Conservation (phyloP, 2,113 vertebrate genomes). For the Nettapus auritus region DNA sequence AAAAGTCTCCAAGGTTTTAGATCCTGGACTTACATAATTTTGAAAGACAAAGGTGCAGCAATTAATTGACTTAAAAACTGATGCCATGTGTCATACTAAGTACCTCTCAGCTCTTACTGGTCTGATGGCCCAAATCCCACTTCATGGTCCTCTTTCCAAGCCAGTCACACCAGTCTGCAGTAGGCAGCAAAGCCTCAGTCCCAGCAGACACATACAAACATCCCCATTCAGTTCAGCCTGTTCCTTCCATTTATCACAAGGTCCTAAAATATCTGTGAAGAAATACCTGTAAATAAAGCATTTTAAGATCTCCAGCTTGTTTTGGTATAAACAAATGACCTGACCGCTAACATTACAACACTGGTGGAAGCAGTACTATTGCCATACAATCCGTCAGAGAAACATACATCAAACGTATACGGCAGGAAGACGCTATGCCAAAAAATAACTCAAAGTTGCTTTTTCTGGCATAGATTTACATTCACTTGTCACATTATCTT, state of each 20-base stretch:
- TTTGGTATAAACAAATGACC: conserved; percentile 57
- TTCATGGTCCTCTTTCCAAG: not conserved
- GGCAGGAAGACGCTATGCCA: conserved; percentile 45
- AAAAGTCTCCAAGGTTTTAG: not conserved
- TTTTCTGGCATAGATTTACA: conserved; percentile 88
- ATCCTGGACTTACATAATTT: not conserved
- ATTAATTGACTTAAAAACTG: not conserved
- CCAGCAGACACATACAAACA: not conserved
- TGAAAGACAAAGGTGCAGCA: not conserved
- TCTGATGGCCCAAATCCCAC: not conserved
- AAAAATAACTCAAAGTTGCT: conserved; percentile 30
- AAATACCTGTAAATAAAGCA: conserved; percentile 43
- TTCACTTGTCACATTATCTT: conserved; percentile 87
- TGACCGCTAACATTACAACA: conserved; percentile 24
- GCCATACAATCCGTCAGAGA: not conserved
- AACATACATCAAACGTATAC: not conserved
- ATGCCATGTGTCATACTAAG: not conserved
- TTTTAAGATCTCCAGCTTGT: conserved; percentile 52
- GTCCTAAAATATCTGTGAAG: conserved; percentile 12
- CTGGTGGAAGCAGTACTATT: conserved; percentile 24
- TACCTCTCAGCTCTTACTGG: not conserved
- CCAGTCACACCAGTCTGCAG: not conserved
- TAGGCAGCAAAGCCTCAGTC: not conserved
- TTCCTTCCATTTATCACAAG: not conserved
- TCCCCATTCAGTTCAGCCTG: not conserved